phyloP scores from a whole-genome alignment of 2,797 vertebrate genomes.

The Tragopan temminckii region DNA sequence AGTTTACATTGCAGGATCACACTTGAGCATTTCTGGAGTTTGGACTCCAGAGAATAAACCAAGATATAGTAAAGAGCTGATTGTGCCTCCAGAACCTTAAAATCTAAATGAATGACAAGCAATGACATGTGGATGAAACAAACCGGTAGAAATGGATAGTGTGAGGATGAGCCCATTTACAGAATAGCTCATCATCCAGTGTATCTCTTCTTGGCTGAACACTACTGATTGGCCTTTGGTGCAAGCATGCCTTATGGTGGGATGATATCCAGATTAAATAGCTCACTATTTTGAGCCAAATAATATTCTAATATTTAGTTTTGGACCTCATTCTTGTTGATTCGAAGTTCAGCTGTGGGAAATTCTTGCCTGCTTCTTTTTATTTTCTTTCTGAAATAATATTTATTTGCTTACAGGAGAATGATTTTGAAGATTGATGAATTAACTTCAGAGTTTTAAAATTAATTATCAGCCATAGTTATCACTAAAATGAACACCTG shows the following conservation, averaged over 20 bases:
- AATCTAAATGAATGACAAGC: conserved; percentile 1
- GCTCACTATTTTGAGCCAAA: background rate
- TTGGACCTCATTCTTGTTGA: background rate
- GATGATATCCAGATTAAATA: conserved; percentile 24
- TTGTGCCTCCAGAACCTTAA: background rate
- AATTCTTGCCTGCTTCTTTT: background rate
- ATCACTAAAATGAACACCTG: background rate
- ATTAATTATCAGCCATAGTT: background rate
- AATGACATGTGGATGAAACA: background rate
- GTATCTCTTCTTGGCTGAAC: background rate
- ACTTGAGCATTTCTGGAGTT: background rate
- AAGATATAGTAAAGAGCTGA: background rate
- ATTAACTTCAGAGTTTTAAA: background rate
- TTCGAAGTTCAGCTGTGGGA: background rate
- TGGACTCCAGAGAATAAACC: background rate
- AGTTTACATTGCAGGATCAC: background rate
- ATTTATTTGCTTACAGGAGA: background rate
- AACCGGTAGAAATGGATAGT: background rate
- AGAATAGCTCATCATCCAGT: background rate
- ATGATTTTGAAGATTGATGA: background rate
- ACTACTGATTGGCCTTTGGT: background rate
- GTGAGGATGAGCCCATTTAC: conserved; percentile 26
- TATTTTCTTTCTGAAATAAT: background rate
- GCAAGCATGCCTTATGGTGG: background rate
- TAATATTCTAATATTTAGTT: background rate